Conservation (phyloP, 2,113 vertebrate species). For the Notechis scutatus region DNA sequence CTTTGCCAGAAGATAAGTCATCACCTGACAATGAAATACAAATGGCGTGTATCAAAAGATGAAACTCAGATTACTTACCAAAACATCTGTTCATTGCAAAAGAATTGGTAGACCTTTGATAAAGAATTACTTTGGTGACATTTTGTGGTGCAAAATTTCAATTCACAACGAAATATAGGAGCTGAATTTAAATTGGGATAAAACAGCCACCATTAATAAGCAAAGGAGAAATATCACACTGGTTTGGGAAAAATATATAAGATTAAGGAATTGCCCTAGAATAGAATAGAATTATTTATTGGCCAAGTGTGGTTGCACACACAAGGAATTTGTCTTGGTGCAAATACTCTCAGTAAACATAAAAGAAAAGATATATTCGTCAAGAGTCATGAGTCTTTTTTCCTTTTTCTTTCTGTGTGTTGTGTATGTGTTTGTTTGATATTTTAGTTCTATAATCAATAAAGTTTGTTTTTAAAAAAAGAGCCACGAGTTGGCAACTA, state of each 20-base stretch:
- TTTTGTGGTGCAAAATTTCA: slow-evolving; percentile 44
- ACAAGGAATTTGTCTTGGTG: no score
- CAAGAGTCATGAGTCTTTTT: no score
- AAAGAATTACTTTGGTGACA: slow-evolving; percentile 52
- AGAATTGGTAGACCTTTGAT: slow-evolving; percentile 62
- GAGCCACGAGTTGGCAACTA: no score
- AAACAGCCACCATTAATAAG: background rate
- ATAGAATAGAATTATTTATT: no score
- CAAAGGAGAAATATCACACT: background rate
- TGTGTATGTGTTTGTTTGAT: no score
- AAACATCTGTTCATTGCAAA: slow-evolving; percentile 52
- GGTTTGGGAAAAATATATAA: background rate
- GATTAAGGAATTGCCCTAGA: background rate
- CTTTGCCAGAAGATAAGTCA: slow-evolving; percentile 44
- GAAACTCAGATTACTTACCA: slow-evolving; percentile 56
- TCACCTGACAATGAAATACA: slow-evolving; percentile 54
- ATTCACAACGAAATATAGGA: background rate
- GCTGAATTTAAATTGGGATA: slow-evolving; percentile 14
- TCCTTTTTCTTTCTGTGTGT: no score
- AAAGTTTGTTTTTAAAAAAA: no score
- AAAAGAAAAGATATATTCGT: no score
- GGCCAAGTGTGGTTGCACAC: no score
- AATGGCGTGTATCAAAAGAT: slow-evolving; percentile 54
- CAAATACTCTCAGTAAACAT: no score
- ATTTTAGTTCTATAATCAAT: no score